A percentile compares a stretch with the other conserved stretches of the same genome.
phyloP scores from a whole-genome alignment of 2,113 vertebrate species.

The Paramisgurnus dabryanus region DNA sequence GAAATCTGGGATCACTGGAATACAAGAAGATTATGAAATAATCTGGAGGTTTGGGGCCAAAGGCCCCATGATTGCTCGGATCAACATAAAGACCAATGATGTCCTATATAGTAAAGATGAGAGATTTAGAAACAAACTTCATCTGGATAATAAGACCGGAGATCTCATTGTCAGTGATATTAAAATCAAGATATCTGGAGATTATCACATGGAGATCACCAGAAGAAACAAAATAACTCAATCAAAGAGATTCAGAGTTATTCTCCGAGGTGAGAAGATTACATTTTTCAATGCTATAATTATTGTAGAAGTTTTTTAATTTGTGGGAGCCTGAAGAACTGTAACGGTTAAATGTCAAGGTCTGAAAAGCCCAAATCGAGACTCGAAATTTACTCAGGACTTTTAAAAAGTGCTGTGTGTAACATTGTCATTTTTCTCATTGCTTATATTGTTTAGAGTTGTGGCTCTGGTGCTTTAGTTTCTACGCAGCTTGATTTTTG shows the following conservation, averaged over 20 bases:
- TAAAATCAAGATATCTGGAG: not conserved
- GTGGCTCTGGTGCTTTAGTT: too few relatives aligned
- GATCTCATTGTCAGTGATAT: slow-evolving; percentile 10
- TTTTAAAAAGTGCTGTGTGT: too few relatives aligned
- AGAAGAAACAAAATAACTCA: not conserved
- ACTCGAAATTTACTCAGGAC: too few relatives aligned
- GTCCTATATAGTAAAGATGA: not conserved
- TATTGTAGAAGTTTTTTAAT: too few relatives aligned
- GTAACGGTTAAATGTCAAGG: too few relatives aligned
- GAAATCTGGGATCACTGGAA: not conserved
- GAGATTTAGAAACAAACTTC: not conserved
- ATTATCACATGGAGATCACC: not conserved
- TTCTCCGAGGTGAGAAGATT: not conserved
- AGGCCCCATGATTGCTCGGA: not conserved
- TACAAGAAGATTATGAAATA: not conserved
- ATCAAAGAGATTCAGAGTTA: not conserved
- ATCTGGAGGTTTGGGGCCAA: not conserved
- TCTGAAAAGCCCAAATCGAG: too few relatives aligned
- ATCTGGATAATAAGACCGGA: not conserved
- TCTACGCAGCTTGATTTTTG: too few relatives aligned
- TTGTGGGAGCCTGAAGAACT: too few relatives aligned
- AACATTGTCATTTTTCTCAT: too few relatives aligned
- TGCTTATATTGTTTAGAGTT: too few relatives aligned
- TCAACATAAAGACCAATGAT: not conserved
- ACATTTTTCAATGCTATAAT: not conserved